Base-by-base conservation (phyloP, 1,140 invertebrate species). In the Carcinoscorpius rotundicauda region DNA sequence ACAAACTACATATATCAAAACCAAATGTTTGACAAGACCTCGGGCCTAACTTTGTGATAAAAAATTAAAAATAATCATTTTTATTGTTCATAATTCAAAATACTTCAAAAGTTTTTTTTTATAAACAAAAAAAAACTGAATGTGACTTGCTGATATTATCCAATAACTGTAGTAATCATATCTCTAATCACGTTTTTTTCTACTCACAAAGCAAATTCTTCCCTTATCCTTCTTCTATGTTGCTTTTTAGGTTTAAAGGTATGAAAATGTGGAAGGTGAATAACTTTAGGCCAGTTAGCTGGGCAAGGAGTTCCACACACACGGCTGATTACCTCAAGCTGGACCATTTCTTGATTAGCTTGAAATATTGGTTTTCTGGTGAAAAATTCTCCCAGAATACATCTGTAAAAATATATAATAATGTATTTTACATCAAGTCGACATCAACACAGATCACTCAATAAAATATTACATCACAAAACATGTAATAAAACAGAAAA, bases 311-410 rank as follows among this genome's bases (percentile, higher is more conserved):
- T 94, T 3, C 97, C 97, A 79, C 97, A 99, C 8, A 94, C 82
- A 66, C 87, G 83, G 1, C 93, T 93, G 73, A 99, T 99, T 71
- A 89, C 85, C 75, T 99, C 96, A 59, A 99, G 76, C 75, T 98
- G 96, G 74, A 87, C 85, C 81, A 95, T 84, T 80, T 99, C 97
- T 57, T 87, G 82, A 75, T 91, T 94, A 2, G 92, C 95, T 85
- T 91, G 91, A 77, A 99, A 99, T 51, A 99, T 83, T 4, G 97
- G 96, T 73, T 93, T 91, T 74, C 95, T 97, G 4, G 86, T 84
- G 77, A 99, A 99, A 52, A 99, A 80, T 81, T 99, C 97, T 3
- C 95, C 97, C 51, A 99, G 81, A 73, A 99, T 99, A 76, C 97
- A 99, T 49, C 82, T 83, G 71, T 29, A 66, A 65, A 63, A 29